Evolutionary conservation across 1,140 invertebrate genomes (phyloP).

Genomic region (Aporrectodea caliginosa): DNA sequence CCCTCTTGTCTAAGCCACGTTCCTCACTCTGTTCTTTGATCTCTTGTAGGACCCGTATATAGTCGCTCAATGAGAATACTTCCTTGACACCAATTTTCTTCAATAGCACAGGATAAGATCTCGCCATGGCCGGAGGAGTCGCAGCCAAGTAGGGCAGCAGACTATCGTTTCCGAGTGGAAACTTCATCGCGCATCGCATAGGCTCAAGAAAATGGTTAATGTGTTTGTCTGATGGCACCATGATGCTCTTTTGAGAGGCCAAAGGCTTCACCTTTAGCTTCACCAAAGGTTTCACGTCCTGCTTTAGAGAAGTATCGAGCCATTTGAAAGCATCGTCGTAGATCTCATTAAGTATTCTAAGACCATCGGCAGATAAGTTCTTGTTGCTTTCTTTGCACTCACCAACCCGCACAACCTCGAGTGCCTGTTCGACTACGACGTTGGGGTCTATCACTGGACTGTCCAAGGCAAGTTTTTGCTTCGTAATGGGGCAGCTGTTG

Average conservation of each 20-base stretch:
- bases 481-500: background rate
- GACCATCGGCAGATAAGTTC: background rate
- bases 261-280: background rate
- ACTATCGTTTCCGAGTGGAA: background rate
- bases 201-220: background rate
- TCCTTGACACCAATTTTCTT: background rate
- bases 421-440: background rate
- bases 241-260: background rate
- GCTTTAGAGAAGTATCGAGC: background rate
- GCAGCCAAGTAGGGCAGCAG: background rate
- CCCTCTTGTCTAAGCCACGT: background rate
- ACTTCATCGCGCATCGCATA: background rate
- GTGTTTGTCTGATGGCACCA: background rate
- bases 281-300: background rate
- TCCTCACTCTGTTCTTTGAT: background rate
- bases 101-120: background rate
- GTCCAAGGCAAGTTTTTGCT: background rate
- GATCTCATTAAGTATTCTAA: background rate
- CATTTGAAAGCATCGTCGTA: background rate
- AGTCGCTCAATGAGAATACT: background rate
- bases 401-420: background rate
- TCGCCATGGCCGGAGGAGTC: background rate
- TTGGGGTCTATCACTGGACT: background rate
- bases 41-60: background rate
- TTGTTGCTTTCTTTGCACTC: background rate